phyloP scores from a whole-genome alignment of 1,140 invertebrate species.

The Ceratitis capitata region DNA sequence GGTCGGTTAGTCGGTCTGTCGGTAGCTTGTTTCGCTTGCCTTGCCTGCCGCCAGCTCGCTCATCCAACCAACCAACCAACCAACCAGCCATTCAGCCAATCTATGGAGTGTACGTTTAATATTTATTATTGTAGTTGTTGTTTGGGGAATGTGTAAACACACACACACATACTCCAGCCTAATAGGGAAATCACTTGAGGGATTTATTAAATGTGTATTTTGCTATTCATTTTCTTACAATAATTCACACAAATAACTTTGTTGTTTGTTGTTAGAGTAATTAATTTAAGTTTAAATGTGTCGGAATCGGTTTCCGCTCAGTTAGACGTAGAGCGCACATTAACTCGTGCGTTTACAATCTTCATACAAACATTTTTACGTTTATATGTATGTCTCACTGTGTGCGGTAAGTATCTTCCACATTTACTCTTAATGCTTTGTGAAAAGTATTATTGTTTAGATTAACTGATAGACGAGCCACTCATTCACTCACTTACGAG shows the following conservation, averaged over 20 bases:
- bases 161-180: neutral
- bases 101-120: neutral
- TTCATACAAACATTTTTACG: neutral
- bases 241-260: constrained; percentile 33
- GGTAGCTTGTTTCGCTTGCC: neutral
- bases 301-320: constrained; percentile 31
- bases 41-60: neutral
- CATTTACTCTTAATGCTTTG: neutral
- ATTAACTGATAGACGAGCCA: constrained; percentile 1
- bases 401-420: neutral
- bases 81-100: neutral
- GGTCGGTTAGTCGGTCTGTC: neutral
- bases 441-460: constrained; percentile 22
- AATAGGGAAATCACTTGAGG: constrained; percentile 35
- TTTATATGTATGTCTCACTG: neutral
- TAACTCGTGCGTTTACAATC: neutral
- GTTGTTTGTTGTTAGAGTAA: constrained; percentile 27
- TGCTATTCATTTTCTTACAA: constrained; percentile 30
- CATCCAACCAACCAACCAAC: neutral
- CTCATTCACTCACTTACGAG: neutral
- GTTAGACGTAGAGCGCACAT: neutral
- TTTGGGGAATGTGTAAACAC: neutral
- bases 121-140: neutral
- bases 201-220: constrained; percentile 35
- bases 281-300: constrained; percentile 38